Percentiles rank a stretch among this genome's conserved stretches.
Evolutionary conservation across 2,797 vertebrate genomes (phyloP).

Genomic region (Babyrousa celebensis): DNA sequence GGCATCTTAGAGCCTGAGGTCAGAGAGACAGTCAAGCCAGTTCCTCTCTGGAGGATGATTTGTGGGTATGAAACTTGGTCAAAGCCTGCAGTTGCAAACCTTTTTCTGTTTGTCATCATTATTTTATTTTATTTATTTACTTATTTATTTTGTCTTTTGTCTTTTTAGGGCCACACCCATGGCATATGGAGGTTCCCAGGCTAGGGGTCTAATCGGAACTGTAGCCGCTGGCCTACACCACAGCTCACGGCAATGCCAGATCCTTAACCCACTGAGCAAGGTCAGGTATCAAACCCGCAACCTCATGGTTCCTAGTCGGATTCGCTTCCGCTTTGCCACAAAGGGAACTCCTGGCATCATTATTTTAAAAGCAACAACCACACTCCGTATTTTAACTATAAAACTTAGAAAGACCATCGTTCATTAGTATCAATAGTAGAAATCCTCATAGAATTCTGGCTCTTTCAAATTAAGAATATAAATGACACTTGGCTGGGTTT

Average conservation of each 20-base stretch:
- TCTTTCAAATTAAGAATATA: slow-evolving; percentile 68
- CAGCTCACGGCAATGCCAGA: too few species aligned
- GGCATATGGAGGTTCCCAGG: too few species aligned
- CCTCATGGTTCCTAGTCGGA: too few species aligned
- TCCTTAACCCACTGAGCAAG: too few species aligned
- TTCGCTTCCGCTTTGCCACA: too few species aligned
- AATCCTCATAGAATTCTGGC: not conserved
- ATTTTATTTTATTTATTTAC: not conserved
- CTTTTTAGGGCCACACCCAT: too few species aligned
- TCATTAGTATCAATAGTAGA: not conserved
- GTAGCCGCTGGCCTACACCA: too few species aligned
- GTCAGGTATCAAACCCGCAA: too few species aligned
- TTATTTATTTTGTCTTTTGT: too few species aligned
- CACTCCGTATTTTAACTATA: not conserved
- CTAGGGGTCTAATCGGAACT: too few species aligned
- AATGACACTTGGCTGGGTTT: slow-evolving; percentile 20
- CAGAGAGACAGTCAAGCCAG: not conserved
- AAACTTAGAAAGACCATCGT: not conserved
- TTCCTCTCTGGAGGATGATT: not conserved
- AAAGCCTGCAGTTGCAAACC: not conserved
- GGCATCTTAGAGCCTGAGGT: not conserved
- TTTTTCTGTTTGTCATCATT: not conserved
- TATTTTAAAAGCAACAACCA: not conserved
- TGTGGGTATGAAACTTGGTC: not conserved
- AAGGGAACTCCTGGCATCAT: not conserved